Evolutionary conservation across 2,113 vertebrate genomes (phyloP).

Genomic region (Merops nubicus): DNA sequence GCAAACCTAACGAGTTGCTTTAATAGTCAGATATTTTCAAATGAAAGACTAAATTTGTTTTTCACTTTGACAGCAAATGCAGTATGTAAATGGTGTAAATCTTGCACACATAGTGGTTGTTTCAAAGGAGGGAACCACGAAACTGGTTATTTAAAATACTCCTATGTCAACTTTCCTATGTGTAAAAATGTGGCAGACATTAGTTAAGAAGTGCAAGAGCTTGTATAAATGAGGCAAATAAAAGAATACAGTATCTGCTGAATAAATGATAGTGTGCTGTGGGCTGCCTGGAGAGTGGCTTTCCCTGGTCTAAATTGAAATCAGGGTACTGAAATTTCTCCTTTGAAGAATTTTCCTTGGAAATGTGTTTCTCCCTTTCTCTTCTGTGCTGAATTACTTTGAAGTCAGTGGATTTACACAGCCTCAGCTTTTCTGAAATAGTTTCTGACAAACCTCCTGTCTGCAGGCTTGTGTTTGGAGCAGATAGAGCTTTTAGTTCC

Average conservation of each 20-base stretch:
- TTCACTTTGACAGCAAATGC: background rate
- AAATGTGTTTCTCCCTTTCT: background rate
- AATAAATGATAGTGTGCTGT: background rate
- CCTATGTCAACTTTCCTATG: background rate
- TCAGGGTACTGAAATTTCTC: background rate
- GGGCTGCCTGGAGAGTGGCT: background rate
- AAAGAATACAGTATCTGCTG: background rate
- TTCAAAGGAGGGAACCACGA: background rate
- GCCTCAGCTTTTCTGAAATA: background rate
- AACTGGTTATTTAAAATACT: background rate
- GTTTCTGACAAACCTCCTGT: background rate
- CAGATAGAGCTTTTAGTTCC: background rate
- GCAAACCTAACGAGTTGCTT: background rate
- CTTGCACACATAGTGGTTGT: background rate
- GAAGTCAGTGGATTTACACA: background rate
- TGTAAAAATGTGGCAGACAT: background rate
- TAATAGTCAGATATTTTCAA: background rate
- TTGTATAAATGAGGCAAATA: background rate
- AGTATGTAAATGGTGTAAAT: background rate
- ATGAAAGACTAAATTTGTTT: background rate
- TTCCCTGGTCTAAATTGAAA: background rate
- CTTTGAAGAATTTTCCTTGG: background rate
- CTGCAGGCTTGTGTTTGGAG: background rate
- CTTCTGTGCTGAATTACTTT: background rate
- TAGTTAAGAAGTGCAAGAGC: background rate